phyloP scores from a whole-genome alignment of 2,113 vertebrate genomes.

The Phalacrocorax carbo region DNA sequence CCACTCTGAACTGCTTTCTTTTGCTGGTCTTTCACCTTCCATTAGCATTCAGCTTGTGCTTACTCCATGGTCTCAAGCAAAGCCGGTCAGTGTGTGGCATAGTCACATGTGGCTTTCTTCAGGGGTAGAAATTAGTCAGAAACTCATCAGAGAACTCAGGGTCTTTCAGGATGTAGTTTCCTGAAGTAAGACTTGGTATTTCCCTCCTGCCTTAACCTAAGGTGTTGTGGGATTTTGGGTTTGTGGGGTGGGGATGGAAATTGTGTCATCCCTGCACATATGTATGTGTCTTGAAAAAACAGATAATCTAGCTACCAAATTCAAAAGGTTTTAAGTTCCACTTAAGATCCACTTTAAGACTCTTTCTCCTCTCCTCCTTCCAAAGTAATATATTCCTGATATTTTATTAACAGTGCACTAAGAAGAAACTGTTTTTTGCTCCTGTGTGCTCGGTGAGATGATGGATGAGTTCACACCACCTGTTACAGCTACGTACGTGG shows the following conservation, averaged over 20 bases:
- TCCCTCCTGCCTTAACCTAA: background rate
- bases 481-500: constrained; percentile 44
- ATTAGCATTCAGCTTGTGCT: background rate
- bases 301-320: background rate
- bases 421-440: background rate
- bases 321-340: background rate
- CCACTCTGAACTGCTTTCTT: background rate
- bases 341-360: background rate
- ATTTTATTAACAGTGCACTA: background rate
- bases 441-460: background rate
- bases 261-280: background rate
- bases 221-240: fast-evolving
- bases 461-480: constrained; percentile 64
- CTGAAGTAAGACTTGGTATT: background rate
- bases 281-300: fast-evolving
- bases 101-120: background rate
- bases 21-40: background rate
- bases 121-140: background rate
- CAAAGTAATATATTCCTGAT: background rate
- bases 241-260: background rate
- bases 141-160: background rate
- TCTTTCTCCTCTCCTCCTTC: background rate
- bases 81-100: fast-evolving
- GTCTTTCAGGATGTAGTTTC: background rate
- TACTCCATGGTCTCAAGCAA: background rate